These are phyloP conservation scores for Lepidochrysops patricia DNA, from an alignment of 2,888 invertebrate genomes.

Conservation along the genomic window DNA sequence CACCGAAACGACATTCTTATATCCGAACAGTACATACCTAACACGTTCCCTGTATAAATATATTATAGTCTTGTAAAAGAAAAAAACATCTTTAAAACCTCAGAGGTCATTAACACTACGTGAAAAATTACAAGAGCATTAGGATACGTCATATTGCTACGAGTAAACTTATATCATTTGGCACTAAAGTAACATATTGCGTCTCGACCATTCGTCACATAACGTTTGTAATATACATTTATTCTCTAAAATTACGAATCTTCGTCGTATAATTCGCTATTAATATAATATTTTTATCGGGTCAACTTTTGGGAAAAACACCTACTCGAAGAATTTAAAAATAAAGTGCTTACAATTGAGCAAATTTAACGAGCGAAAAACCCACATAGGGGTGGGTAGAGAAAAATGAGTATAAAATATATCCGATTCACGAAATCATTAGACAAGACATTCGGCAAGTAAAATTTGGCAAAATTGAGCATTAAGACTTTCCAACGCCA, in stretches of 20 bases:
- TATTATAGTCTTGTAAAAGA: conserved; percentile 73
- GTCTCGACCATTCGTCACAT: conserved; percentile 68
- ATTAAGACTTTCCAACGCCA: conserved; percentile 68
- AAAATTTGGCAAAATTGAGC: conserved; percentile 75
- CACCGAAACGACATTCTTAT: conserved; percentile 67
- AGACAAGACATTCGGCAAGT: conserved; percentile 70
- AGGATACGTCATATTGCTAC: conserved; percentile 72
- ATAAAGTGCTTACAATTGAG: conserved; percentile 57
- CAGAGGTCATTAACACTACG: conserved; percentile 71
- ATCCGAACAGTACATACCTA: conserved; percentile 68
- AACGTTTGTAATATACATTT: conserved; percentile 33
- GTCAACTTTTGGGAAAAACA: conserved; percentile 38
- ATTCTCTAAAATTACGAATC: conserved; percentile 46
- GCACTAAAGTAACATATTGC: conserved; percentile 75
- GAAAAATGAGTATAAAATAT: conserved; percentile 35
- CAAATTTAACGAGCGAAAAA: conserved; percentile 37
- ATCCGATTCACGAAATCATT: conserved; percentile 39
- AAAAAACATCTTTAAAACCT: conserved; percentile 71
- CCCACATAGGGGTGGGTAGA: conserved; percentile 24
- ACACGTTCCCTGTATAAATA: conserved; percentile 74
- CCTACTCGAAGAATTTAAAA: conserved; percentile 43
- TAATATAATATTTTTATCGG: conserved; percentile 55
- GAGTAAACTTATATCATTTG: conserved; percentile 75
- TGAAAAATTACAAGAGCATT: conserved; percentile 71
- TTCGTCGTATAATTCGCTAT: conserved; percentile 41